A percentile compares a stretch with the other conserved stretches of the same genome.
Conservation (phyloP, 1,140 invertebrate species). For the Telenomus remus region DNA sequence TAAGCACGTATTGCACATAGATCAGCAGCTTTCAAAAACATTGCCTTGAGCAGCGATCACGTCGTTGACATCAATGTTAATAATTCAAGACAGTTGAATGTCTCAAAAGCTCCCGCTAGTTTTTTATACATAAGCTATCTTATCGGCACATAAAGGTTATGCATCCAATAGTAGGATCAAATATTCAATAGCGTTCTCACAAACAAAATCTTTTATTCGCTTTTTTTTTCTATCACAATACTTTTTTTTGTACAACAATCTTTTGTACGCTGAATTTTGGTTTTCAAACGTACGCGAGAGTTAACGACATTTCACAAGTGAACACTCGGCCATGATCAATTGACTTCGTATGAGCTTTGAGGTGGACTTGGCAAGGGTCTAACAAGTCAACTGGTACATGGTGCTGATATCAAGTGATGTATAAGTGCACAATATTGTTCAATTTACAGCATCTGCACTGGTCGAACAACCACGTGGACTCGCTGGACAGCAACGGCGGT, state of each 20-base stretch:
- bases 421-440: constrained; percentile 49
- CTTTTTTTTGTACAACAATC: no score
- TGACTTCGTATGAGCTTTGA: no score
- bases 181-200: no score
- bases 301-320: no score
- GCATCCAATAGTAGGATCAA: no score
- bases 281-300: no score
- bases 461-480: constrained; percentile 78
- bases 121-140: constrained; percentile 4
- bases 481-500: constrained; percentile 77
- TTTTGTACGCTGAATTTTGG: no score
- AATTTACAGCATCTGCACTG: constrained; percentile 82
- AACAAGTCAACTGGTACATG: background rate
- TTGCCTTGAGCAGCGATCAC: constrained; percentile 20
- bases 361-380: background rate
- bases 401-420: constrained; percentile 10
- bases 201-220: constrained; percentile 3
- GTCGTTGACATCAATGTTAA: constrained; percentile 16
- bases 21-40: constrained; percentile 23
- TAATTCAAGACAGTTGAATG: constrained; percentile 9
- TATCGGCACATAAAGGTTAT: constrained; percentile 7
- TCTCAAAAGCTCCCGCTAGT: constrained; percentile 7
- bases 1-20: constrained; percentile 25
- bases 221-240: no score
- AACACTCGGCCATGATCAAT: no score